Conservation (phyloP, 2,113 vertebrate genomes). For the Callaeas wilsoni region DNA sequence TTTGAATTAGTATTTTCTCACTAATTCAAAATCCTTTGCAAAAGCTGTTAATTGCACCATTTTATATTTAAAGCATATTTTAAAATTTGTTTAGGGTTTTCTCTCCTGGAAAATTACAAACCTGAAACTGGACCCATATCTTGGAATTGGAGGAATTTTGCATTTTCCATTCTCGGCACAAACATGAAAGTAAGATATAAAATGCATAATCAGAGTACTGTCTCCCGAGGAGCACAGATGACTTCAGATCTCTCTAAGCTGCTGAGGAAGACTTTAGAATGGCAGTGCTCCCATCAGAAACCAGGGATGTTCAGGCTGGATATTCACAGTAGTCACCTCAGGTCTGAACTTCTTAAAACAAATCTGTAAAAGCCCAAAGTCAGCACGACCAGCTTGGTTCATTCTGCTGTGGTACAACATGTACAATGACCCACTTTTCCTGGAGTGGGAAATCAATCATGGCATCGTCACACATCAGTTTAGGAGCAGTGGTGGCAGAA, state of each 20-base stretch:
- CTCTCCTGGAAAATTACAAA: not conserved
- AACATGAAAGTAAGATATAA: not conserved
- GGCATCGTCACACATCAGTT: slow-evolving; percentile 52
- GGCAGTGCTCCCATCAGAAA: not conserved
- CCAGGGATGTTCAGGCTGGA: not conserved
- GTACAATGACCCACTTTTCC: slow-evolving; percentile 53
- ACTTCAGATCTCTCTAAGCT: not conserved
- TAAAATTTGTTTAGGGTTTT: not conserved
- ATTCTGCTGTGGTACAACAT: slow-evolving; percentile 11
- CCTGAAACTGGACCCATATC: not conserved
- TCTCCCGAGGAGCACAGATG: not conserved
- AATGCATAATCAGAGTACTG: not conserved
- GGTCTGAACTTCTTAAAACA: slow-evolving; percentile 19
- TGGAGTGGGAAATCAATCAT: slow-evolving; percentile 57
- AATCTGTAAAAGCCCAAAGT: not conserved
- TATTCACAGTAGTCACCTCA: not conserved
- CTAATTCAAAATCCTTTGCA: not conserved
- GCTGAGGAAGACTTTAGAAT: not conserved
- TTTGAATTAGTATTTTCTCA: not conserved
- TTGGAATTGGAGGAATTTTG: not conserved
- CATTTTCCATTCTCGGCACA: not conserved
- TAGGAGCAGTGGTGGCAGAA: not conserved
- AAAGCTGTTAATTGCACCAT: not conserved
- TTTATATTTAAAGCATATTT: not conserved
- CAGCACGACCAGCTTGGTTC: not conserved